These are phyloP conservation scores for Anoplophora glabripennis DNA, from an alignment of 1,140 invertebrate genomes.

Conservation along the genomic window DNA sequence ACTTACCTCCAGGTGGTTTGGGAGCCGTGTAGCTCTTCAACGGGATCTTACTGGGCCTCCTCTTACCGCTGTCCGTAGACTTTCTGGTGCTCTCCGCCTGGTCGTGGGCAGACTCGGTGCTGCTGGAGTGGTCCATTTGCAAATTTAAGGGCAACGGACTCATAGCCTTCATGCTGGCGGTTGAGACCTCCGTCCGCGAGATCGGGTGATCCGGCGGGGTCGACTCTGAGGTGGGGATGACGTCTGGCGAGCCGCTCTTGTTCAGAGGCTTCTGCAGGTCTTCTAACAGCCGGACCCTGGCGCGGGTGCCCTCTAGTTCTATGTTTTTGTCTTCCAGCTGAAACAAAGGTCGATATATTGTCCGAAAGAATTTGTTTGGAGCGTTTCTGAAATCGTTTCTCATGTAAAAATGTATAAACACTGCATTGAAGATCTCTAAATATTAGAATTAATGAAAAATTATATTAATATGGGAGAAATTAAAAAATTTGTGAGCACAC, in stretches of 20 bases:
- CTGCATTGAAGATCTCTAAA: not conserved
- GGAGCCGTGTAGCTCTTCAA: conserved; percentile 54
- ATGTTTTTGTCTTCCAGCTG: conserved; percentile 78
- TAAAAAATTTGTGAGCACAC: not conserved
- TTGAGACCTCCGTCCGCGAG: conserved; percentile 32
- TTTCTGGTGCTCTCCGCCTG: conserved; percentile 43
- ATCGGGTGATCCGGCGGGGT: conserved; percentile 27
- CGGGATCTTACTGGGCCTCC: conserved; percentile 69
- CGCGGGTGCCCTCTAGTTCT: conserved; percentile 75
- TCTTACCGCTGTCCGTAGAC: conserved; percentile 29
- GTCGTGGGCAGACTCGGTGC: conserved; percentile 63
- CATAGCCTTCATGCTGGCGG: conserved; percentile 56
- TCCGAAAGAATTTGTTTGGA: not conserved
- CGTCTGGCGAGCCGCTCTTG: conserved; percentile 39
- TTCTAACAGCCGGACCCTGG: conserved; percentile 69
- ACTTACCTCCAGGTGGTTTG: conserved; percentile 54
- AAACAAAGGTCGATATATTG: conserved; percentile 9
- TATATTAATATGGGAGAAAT: not conserved
- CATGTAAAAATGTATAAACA: not conserved
- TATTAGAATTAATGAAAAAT: not conserved
- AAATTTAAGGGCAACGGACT: conserved; percentile 52
- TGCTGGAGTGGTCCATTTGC: conserved; percentile 57
- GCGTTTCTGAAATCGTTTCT: not conserved
- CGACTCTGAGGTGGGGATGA: conserved; percentile 53
- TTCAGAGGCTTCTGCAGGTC: conserved; percentile 43